Conservation (phyloP, 2,797 vertebrate genomes). For the Chiroxiphia lanceolata region DNA sequence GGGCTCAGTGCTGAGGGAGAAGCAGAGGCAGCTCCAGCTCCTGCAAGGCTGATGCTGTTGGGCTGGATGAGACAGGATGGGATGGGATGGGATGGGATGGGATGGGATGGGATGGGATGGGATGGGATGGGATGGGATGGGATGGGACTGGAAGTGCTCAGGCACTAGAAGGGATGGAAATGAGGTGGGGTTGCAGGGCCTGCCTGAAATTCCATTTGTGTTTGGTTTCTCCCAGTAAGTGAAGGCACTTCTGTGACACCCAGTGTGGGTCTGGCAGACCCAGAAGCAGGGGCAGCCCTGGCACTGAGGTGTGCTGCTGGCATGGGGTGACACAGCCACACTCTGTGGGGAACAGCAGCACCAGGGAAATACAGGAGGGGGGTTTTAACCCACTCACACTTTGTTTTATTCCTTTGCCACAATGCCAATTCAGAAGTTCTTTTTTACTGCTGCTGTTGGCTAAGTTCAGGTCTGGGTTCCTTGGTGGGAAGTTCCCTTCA, state of each 20-base stretch:
- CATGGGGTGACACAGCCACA: neutral
- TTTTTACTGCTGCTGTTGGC: neutral
- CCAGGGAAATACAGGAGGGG: neutral
- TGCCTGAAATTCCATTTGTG: neutral
- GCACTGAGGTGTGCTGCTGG: too few species aligned
- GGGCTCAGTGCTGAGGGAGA: neutral
- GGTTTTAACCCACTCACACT: fast-evolving
- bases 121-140: neutral
- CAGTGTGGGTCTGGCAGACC: neutral
- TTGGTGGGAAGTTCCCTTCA: neutral
- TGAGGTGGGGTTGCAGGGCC: neutral
- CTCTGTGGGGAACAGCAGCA: neutral
- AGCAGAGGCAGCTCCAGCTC: neutral
- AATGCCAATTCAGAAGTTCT: fast-evolving
- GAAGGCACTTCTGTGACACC: neutral
- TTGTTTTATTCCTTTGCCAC: fast-evolving
- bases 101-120: neutral
- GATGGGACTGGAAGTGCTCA: neutral
- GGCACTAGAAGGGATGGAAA: neutral
- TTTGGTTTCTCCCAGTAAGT: neutral
- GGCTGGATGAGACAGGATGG: neutral
- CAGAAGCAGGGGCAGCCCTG: fast-evolving
- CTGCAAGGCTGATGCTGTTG: neutral
- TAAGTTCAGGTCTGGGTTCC: neutral
- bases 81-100: neutral